Evolutionary conservation across 2,113 vertebrate species (phyloP).

Genomic region (Galemys pyrenaicus): DNA sequence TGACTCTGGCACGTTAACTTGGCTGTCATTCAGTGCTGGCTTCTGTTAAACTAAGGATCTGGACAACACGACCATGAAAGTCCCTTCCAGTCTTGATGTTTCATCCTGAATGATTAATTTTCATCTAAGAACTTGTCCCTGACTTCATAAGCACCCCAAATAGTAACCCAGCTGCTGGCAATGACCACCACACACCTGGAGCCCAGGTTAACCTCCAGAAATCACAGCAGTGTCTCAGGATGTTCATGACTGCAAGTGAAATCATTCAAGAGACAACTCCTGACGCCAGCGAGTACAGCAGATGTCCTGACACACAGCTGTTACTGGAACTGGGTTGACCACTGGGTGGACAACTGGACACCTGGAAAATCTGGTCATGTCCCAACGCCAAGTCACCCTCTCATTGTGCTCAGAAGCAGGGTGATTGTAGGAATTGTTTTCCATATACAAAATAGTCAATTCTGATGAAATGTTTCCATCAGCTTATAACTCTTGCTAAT

Average conservation of each 20-base stretch:
- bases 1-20: background rate
- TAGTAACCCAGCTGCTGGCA: background rate
- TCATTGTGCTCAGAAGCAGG: background rate
- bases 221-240: background rate
- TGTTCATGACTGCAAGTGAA: background rate
- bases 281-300: background rate
- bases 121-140: background rate
- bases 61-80: background rate
- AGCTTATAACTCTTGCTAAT: background rate
- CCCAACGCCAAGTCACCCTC: background rate
- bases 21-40: background rate
- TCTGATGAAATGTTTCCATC: background rate
- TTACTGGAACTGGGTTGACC: background rate
- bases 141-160: background rate
- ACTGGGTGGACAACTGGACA: background rate
- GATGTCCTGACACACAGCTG: background rate
- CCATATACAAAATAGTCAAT: background rate
- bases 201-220: background rate
- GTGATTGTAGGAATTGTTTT: background rate
- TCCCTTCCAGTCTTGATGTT: background rate
- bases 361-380: background rate
- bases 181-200: background rate
- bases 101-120: background rate
- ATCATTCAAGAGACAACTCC: background rate
- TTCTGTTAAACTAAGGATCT: background rate